Conservation (phyloP, 2,797 vertebrate species). For the Gastrophryne carolinensis region DNA sequence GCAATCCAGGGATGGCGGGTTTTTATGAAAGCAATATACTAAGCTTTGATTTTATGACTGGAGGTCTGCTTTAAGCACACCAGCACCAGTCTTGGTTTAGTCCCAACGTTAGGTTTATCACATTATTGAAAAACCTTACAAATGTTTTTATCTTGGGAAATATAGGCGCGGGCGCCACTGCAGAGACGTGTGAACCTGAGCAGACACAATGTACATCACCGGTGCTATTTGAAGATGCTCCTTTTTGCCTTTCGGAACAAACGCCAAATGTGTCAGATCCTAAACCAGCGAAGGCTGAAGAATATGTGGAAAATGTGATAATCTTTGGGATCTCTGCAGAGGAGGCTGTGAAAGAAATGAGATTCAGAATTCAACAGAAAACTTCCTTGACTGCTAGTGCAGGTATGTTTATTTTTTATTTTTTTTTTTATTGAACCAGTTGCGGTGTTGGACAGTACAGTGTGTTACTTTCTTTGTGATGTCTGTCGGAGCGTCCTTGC, state of each 20-base stretch:
- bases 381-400: conserved; percentile 92
- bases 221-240: conserved; percentile 84
- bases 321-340: conserved; percentile 87
- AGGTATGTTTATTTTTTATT: conserved; percentile 74
- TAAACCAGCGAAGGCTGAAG: background rate
- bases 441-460: too few relatives aligned
- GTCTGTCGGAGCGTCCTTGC: too few relatives aligned
- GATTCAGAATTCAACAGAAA: conserved; percentile 92
- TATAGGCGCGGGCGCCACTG: conserved; percentile 50
- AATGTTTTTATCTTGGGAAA: background rate
- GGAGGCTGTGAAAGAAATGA: conserved; percentile 93
- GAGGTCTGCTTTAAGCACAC: too few relatives aligned
- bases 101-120: too few relatives aligned
- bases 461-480: too few relatives aligned
- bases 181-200: conserved; percentile 33
- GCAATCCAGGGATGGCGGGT: too few relatives aligned
- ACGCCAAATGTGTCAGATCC: conserved; percentile 32
- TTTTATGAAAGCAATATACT: too few relatives aligned
- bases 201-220: conserved; percentile 70
- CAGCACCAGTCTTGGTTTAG: too few relatives aligned
- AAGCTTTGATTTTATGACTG: too few relatives aligned
- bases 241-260: conserved; percentile 49
- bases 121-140: too few relatives aligned
- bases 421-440: too few relatives aligned
- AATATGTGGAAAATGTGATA: conserved; percentile 55